Conservation (phyloP, 2,113 vertebrate genomes). For the Stomatorhinus ivindoensis region DNA sequence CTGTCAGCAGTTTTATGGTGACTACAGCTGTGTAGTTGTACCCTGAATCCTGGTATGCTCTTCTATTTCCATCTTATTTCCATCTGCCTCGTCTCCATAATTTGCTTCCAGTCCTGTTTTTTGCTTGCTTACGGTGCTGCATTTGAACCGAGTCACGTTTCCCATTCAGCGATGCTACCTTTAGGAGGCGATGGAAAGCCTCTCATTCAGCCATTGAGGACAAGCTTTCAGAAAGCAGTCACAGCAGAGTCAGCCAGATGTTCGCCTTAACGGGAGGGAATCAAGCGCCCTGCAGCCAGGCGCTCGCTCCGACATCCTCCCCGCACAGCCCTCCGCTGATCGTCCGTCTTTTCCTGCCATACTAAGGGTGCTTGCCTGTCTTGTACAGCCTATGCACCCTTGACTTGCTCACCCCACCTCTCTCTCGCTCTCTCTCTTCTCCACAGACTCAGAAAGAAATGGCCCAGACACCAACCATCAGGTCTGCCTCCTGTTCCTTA, state of each 20-base stretch:
- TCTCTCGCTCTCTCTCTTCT: conserved; percentile 23
- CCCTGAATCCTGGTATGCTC: neutral
- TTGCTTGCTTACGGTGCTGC: neutral
- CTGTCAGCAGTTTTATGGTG: neutral
- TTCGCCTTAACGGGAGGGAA: neutral
- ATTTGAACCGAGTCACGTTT: neutral
- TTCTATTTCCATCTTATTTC: neutral
- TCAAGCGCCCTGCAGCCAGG: neutral
- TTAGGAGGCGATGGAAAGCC: neutral
- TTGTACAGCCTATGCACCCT: neutral
- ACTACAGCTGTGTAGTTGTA: neutral
- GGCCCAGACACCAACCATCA: conserved; percentile 80
- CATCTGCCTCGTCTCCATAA: neutral
- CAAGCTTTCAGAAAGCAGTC: conserved; percentile 2
- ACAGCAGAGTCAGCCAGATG: neutral
- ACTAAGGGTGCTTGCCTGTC: neutral
- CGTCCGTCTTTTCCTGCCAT: neutral
- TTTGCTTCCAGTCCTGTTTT: neutral
- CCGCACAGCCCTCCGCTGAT: neutral
- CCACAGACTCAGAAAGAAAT: conserved; percentile 76
- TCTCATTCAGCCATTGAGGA: neutral
- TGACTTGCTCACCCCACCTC: neutral
- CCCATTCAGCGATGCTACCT: neutral
- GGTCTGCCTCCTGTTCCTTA: conserved; percentile 46
- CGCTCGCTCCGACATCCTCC: neutral